These are phyloP conservation scores for Lasioglossum marginatum DNA, from an alignment of 2,888 invertebrate species.

Conservation along the genomic window DNA sequence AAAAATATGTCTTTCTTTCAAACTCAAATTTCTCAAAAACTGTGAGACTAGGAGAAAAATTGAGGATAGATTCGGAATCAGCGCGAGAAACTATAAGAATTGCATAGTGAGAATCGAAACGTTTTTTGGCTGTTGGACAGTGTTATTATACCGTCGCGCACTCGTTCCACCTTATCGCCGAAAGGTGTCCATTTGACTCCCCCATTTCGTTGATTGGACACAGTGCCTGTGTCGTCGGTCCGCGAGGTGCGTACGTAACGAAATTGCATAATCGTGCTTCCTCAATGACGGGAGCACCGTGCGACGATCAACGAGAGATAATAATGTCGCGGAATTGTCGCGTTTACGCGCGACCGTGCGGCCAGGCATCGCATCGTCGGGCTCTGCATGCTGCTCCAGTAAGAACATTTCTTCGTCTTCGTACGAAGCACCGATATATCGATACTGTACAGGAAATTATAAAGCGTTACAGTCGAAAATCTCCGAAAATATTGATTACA, in stretches of 20 bases:
- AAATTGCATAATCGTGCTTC: constrained; percentile 74
- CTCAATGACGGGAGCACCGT: constrained; percentile 68
- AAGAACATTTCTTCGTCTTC: not conserved
- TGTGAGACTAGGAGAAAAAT: too few species aligned
- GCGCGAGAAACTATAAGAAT: too few species aligned
- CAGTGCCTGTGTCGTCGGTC: not conserved
- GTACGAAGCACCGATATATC: too few species aligned
- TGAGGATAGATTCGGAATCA: too few species aligned
- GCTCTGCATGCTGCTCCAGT: not conserved
- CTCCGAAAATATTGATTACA: too few species aligned
- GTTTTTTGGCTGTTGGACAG: too few species aligned
- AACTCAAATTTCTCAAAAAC: too few species aligned
- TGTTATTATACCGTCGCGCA: not conserved
- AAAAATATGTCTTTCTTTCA: too few species aligned
- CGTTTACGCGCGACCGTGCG: constrained; percentile 55
- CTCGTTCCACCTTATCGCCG: not conserved
- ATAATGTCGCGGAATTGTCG: constrained; percentile 70
- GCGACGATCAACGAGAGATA: constrained; percentile 69
- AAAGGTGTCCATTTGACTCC: not conserved
- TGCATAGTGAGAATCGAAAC: too few species aligned
- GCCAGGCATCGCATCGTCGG: not conserved
- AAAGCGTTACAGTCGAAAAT: too few species aligned
- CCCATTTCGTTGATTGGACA: constrained; percentile 17
- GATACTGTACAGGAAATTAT: too few species aligned
- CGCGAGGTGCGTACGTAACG: constrained; percentile 61